Conservation (phyloP, 35 echinoderm and acorn worm species). For the Diadema setosum region DNA sequence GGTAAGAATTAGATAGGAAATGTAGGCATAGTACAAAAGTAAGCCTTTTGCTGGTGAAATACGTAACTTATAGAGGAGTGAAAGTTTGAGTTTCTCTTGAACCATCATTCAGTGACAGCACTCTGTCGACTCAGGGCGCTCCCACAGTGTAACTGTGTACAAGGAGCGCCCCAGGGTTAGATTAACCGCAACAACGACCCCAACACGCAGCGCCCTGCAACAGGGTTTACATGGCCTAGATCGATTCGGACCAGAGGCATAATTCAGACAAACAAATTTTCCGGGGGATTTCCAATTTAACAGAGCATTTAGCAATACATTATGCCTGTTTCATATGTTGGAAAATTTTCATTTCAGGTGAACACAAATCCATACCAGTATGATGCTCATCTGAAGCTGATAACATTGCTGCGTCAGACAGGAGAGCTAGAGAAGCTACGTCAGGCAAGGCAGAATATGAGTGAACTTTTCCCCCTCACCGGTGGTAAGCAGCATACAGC, state of each 20-base stretch:
- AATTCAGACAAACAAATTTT: neutral
- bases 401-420: slow-evolving; percentile 51
- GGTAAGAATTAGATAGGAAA: no score
- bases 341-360: slow-evolving; percentile 19
- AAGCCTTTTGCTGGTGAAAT: no score
- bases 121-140: no score
- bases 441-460: slow-evolving; percentile 73
- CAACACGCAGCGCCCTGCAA: no score
- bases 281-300: neutral
- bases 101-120: no score
- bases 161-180: no score
- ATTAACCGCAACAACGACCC: no score
- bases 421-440: slow-evolving; percentile 84
- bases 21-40: no score
- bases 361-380: slow-evolving; percentile 76
- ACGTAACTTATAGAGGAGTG: no score
- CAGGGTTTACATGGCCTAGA: neutral
- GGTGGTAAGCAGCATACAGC: slow-evolving; percentile 71
- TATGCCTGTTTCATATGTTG: neutral
- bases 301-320: neutral
- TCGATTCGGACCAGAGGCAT: neutral
- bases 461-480: slow-evolving; percentile 68
- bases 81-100: no score
- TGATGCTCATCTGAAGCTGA: slow-evolving; percentile 74
- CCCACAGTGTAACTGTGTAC: no score